These are phyloP conservation scores for Nomada goodeniana DNA, from an alignment of 2,888 invertebrate species.

Conservation along the genomic window DNA sequence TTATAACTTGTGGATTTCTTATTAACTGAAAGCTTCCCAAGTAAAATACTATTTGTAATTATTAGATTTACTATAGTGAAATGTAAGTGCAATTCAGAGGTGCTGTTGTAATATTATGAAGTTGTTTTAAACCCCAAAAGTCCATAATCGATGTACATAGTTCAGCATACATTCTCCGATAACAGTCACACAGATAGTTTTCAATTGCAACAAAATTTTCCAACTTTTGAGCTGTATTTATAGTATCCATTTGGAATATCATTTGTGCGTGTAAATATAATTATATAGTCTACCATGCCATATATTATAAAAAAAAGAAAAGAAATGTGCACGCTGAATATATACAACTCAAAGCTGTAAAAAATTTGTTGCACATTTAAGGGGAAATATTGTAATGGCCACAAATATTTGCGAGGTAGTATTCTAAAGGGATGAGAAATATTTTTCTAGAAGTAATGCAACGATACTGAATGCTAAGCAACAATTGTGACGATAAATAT, in stretches of 20 bases:
- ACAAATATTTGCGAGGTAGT: neutral
- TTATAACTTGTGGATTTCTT: slow-evolving; percentile 2
- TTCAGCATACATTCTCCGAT: slow-evolving; percentile 29
- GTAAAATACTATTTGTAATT: slow-evolving; percentile 3
- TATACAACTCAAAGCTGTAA: slow-evolving; percentile 9
- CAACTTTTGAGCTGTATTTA: no score
- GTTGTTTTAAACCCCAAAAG: slow-evolving; percentile 19
- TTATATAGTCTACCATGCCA: no score
- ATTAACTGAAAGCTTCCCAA: neutral
- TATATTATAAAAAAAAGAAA: neutral
- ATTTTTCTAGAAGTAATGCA: neutral
- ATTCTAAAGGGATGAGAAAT: neutral
- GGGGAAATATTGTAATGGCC: slow-evolving; percentile 10
- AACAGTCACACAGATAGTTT: slow-evolving; percentile 6
- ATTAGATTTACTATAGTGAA: slow-evolving; percentile 14
- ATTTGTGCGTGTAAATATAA: no score
- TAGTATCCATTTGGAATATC: no score
- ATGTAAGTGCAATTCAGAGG: slow-evolving; percentile 64
- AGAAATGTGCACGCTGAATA: no score
- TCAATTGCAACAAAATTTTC: no score
- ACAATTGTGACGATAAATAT: neutral
- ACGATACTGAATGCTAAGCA: neutral
- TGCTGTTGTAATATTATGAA: slow-evolving; percentile 43
- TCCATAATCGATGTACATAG: neutral
- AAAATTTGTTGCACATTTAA: neutral